Conservation (phyloP, 2,888 invertebrate species). For the Phaonia tiefii region DNA sequence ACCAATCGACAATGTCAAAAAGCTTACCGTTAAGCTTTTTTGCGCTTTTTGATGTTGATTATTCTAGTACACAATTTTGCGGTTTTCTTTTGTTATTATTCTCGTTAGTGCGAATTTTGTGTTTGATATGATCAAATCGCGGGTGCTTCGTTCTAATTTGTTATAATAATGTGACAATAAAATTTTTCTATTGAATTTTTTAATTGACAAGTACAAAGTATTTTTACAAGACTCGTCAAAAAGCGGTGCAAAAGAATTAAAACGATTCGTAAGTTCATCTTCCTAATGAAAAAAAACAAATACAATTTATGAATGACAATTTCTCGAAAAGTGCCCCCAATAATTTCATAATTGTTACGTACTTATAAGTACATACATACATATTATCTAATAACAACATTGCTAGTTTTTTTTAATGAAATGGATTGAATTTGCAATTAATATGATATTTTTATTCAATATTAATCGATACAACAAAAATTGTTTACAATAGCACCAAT, state of each 20-base stretch:
- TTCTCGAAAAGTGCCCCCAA: neutral
- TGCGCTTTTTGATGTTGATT: constrained; percentile 15
- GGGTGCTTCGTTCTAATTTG: neutral
- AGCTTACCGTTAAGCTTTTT: neutral
- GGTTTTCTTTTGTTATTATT: constrained; percentile 28
- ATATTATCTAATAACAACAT: constrained; percentile 40
- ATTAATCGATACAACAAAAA: neutral
- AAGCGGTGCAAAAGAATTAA: constrained; percentile 14
- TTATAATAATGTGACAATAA: constrained; percentile 28
- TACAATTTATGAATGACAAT: constrained; percentile 33
- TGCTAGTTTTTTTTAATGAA: neutral
- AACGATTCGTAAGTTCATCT: constrained; percentile 20
- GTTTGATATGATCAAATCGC: neutral
- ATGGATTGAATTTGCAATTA: constrained; percentile 17
- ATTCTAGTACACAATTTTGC: constrained; percentile 23
- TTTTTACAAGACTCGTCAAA: neutral
- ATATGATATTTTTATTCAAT: neutral
- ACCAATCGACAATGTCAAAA: neutral
- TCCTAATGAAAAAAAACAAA: constrained; percentile 19
- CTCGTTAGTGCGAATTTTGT: constrained; percentile 35
- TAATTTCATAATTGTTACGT: constrained; percentile 44
- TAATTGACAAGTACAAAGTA: constrained; percentile 28
- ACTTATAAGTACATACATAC: too few relatives aligned
- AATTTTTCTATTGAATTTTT: neutral
- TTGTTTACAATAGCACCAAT: neutral